Evolutionary conservation across 2,797 vertebrate species (phyloP).

Genomic region (Chaetodon trifasciatus): DNA sequence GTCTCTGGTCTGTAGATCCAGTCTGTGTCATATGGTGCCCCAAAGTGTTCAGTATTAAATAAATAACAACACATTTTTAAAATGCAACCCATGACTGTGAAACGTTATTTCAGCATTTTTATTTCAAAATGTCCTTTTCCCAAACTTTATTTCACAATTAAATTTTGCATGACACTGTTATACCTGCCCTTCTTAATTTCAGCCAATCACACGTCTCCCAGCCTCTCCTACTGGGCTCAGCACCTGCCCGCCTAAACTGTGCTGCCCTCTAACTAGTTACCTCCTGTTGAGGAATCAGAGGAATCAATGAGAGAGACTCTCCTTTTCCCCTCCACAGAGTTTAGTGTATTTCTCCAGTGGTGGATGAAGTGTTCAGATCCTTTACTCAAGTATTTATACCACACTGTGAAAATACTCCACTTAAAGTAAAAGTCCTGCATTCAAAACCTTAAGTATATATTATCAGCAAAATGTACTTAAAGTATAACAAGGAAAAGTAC

Average conservation of each 20-base stretch:
- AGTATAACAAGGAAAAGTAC: too few relatives aligned
- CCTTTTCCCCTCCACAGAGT: neutral
- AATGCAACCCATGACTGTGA: slow-evolving; percentile 4
- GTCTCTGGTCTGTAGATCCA: slow-evolving; percentile 35
- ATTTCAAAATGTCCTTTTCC: neutral
- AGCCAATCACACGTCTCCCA: slow-evolving; percentile 6
- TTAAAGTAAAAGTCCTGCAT: too few relatives aligned
- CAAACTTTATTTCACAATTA: slow-evolving; percentile 4
- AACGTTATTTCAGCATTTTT: slow-evolving; percentile 2
- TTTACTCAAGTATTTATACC: too few relatives aligned
- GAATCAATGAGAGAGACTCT: neutral
- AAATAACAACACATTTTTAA: slow-evolving; percentile 12
- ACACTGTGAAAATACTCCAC: too few relatives aligned
- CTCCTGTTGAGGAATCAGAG: neutral
- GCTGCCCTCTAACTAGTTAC: slow-evolving; percentile 7
- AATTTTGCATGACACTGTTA: neutral
- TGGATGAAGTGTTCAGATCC: too few relatives aligned
- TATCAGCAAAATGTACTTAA: too few relatives aligned
- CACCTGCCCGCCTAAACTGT: neutral
- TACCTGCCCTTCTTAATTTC: neutral
- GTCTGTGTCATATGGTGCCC: slow-evolving; percentile 5
- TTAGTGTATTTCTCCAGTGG: neutral
- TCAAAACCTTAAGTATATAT: too few relatives aligned
- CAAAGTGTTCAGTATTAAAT: slow-evolving; percentile 3
- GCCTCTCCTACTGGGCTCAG: neutral